phyloP scores from a whole-genome alignment of 37 sponge, comb jelly and placozoan genomes.

The Axinella damicornis region DNA sequence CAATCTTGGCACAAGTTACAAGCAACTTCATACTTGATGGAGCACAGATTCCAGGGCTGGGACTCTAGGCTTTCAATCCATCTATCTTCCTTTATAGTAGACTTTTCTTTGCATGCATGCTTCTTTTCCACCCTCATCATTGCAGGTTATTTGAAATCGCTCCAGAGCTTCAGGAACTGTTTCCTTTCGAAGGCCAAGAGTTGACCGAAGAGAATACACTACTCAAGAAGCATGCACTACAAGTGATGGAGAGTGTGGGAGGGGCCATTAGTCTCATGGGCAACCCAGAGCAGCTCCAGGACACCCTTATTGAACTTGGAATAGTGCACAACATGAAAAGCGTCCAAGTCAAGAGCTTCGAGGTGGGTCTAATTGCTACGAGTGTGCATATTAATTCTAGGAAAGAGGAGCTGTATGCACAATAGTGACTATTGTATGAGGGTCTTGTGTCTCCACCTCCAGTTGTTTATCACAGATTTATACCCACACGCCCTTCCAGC shows the following conservation, averaged over 20 bases:
- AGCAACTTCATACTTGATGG: too few species aligned
- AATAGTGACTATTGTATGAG: not conserved
- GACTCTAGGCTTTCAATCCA: not conserved
- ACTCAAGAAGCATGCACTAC: constrained; percentile 52
- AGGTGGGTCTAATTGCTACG: constrained; percentile 37
- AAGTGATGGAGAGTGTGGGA: constrained; percentile 72
- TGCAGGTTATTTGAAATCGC: constrained; percentile 67
- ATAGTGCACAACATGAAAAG: constrained; percentile 45
- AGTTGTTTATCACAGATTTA: too few species aligned
- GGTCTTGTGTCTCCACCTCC: not conserved
- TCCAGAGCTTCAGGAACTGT: constrained; percentile 48
- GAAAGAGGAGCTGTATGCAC: not conserved
- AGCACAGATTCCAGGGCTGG: too few species aligned
- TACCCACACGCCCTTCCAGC: too few species aligned
- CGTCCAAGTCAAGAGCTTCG: constrained; percentile 56
- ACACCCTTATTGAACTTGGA: constrained; percentile 58
- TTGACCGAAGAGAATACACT: constrained; percentile 34
- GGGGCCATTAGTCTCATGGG: constrained; percentile 32
- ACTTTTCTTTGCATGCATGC: too few species aligned
- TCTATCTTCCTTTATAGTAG: not conserved
- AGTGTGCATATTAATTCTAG: not conserved
- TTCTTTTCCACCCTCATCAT: too few species aligned
- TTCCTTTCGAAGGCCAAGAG: constrained; percentile 48
- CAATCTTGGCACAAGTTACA: too few species aligned
- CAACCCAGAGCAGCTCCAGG: constrained; percentile 30